These are phyloP conservation scores for Rhorus exstirpatorius DNA, from an alignment of 2,888 invertebrate species.

Conservation along the genomic window DNA sequence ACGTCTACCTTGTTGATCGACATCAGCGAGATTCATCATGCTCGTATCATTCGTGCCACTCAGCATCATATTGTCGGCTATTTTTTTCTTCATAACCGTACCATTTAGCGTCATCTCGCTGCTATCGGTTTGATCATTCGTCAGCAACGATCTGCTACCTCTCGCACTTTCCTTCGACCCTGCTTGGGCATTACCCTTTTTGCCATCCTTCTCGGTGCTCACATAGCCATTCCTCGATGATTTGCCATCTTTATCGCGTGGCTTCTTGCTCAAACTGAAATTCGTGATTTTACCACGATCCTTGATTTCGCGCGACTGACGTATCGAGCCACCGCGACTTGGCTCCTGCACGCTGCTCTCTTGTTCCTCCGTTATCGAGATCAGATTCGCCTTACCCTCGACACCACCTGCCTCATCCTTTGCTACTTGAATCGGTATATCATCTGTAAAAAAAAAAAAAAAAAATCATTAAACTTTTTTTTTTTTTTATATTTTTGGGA, in stretches of 20 bases:
- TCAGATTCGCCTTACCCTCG: slow-evolving; percentile 88
- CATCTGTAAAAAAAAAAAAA: slow-evolving; percentile 89
- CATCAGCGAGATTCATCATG: slow-evolving; percentile 85
- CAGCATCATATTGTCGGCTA: slow-evolving; percentile 83
- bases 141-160: slow-evolving; percentile 79
- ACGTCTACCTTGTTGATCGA: slow-evolving; percentile 74
- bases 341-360: slow-evolving; percentile 86
- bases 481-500: background rate
- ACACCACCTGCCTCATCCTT: slow-evolving; percentile 87
- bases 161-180: slow-evolving; percentile 78
- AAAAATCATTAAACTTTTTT: background rate
- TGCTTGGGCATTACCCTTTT: slow-evolving; percentile 79
- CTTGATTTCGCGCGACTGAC: slow-evolving; percentile 87
- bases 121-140: slow-evolving; percentile 78
- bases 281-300: slow-evolving; percentile 88
- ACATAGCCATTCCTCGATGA: slow-evolving; percentile 79
- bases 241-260: slow-evolving; percentile 82
- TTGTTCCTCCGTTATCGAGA: slow-evolving; percentile 91
- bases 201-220: slow-evolving; percentile 85
- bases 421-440: slow-evolving; percentile 94
- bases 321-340: slow-evolving; percentile 87
- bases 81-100: slow-evolving; percentile 86
- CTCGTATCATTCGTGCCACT: slow-evolving; percentile 86
- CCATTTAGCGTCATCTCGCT: slow-evolving; percentile 87
- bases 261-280: slow-evolving; percentile 90